These are phyloP conservation scores for Drosophila flavopinicola DNA, from an alignment of 2,888 invertebrate species.

Conservation along the genomic window DNA sequence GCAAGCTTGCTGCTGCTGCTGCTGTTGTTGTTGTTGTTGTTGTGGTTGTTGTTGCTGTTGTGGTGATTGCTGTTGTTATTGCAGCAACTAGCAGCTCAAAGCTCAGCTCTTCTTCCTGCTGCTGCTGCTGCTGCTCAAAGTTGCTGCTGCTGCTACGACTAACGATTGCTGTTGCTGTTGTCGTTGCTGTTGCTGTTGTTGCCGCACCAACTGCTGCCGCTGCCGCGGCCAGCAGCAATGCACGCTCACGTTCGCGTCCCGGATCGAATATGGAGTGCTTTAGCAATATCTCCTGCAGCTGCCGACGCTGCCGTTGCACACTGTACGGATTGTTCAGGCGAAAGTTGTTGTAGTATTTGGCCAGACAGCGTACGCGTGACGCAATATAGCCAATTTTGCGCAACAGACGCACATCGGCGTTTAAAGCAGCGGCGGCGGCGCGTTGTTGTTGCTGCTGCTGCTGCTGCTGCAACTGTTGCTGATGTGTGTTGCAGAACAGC, in stretches of 20 bases:
- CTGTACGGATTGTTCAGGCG: constrained; percentile 82
- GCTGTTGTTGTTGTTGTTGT: constrained; percentile 37
- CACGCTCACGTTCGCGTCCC: constrained; percentile 59
- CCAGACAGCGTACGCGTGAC: constrained; percentile 82
- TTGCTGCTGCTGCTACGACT: constrained; percentile 42
- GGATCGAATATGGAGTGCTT: constrained; percentile 78
- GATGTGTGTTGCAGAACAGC: constrained; percentile 24
- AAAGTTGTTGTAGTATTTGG: constrained; percentile 81
- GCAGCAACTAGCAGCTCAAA: constrained; percentile 7
- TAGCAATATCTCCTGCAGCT: constrained; percentile 79
- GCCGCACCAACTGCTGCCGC: constrained; percentile 64
- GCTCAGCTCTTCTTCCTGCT: constrained; percentile 11
- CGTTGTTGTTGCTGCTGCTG: constrained; percentile 32
- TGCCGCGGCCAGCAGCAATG: constrained; percentile 66
- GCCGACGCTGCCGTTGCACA: constrained; percentile 80
- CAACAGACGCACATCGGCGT: constrained; percentile 83
- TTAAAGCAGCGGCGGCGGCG: constrained; percentile 49
- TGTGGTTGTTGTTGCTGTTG: constrained; percentile 11
- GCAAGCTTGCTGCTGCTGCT: constrained; percentile 57
- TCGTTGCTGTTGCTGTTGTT: constrained; percentile 35
- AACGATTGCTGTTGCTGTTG: constrained; percentile 21
- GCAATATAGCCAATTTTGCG: constrained; percentile 84
- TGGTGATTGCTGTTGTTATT: constrained; percentile 24
- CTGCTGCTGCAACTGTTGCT: constrained; percentile 19
- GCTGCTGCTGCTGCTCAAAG: constrained; percentile 44